A percentile compares a stretch with the other conserved stretches of the same genome.
Evolutionary conservation across 1,140 invertebrate species (phyloP).

Genomic region (Sitobion miscanthi): DNA sequence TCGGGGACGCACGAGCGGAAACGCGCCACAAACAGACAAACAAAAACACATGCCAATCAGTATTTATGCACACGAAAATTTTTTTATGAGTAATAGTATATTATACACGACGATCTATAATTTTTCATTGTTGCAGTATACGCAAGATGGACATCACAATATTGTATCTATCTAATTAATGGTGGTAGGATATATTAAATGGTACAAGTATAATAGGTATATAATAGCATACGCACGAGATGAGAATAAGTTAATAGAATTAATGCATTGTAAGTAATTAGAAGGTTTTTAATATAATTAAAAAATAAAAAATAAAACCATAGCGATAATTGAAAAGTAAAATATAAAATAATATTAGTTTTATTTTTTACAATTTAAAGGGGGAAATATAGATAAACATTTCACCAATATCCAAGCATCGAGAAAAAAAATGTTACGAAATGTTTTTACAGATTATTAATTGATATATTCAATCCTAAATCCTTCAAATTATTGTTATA

Average conservation of each 20-base stretch:
- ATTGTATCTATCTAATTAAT: not conserved
- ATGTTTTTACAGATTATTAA: not conserved
- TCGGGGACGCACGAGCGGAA: not conserved
- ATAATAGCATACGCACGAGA: not conserved
- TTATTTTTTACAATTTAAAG: too few species aligned
- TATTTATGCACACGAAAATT: not conserved
- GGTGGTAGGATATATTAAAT: not conserved
- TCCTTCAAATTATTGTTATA: not conserved
- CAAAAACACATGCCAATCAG: not conserved
- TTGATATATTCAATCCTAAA: not conserved
- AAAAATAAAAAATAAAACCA: too few species aligned
- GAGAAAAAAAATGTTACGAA: not conserved
- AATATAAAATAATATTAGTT: too few species aligned
- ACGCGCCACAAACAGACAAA: conserved; percentile 4
- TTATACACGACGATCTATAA: not conserved
- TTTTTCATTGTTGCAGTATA: not conserved
- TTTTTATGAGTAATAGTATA: not conserved
- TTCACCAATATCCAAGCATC: not conserved
- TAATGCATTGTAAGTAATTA: not conserved
- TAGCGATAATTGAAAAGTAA: too few species aligned
- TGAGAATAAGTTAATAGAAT: not conserved
- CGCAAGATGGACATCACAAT: not conserved
- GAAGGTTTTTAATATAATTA: not conserved
- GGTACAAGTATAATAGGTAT: too few species aligned
- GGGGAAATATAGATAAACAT: not conserved